Evolutionary conservation across 2,113 vertebrate species (phyloP).

Genomic region (Motacilla tschutschensis): DNA sequence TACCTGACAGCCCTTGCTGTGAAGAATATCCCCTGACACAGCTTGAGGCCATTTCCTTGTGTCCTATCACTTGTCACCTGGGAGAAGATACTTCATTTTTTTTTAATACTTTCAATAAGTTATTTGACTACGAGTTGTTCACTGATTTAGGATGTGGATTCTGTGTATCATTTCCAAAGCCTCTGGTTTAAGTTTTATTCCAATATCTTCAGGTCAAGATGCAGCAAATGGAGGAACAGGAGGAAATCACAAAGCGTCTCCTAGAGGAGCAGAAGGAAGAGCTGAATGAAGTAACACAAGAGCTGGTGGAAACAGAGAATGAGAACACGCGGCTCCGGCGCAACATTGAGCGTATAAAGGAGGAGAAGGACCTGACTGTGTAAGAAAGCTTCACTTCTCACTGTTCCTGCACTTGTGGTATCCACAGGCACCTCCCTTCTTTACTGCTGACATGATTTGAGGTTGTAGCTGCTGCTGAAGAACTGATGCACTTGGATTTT

Average conservation of each 20-base stretch:
- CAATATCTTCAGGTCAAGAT: constrained; percentile 77
- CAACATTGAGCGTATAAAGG: constrained; percentile 86
- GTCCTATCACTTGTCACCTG: neutral
- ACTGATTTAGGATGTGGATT: neutral
- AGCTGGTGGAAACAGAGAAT: constrained; percentile 83
- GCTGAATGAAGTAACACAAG: constrained; percentile 81
- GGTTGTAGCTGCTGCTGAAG: neutral
- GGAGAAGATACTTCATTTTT: neutral
- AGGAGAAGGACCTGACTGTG: constrained; percentile 78
- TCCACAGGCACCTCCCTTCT: neutral
- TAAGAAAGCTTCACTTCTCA: constrained; percentile 4
- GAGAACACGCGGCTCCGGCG: constrained; percentile 81
- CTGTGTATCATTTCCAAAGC: neutral
- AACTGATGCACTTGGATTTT: neutral
- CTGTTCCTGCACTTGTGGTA: neutral
- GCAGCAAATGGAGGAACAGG: constrained; percentile 78
- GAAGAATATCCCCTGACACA: neutral
- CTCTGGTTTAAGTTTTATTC: neutral
- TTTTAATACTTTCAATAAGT: neutral
- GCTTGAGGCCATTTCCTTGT: neutral
- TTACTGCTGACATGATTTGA: neutral
- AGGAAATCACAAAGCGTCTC: constrained; percentile 76
- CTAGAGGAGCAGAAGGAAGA: constrained; percentile 82
- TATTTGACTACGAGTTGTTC: neutral
- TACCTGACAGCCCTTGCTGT: neutral